Conservation (phyloP, 2,888 invertebrate genomes). For the Catocala fraxini region DNA sequence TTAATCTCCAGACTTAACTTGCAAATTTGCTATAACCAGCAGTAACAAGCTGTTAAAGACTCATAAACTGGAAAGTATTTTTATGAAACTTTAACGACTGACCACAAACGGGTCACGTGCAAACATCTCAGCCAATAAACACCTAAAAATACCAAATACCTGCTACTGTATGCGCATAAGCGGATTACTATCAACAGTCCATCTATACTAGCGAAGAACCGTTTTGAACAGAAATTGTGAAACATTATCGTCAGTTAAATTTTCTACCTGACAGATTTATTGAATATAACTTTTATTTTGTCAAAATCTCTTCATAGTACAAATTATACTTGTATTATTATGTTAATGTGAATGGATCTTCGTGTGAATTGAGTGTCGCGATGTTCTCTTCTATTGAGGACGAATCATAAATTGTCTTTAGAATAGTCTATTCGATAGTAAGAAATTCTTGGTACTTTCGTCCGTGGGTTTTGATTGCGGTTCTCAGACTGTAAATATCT, state of each 20-base stretch:
- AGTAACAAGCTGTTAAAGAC: neutral
- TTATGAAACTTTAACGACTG: slow-evolving; percentile 19
- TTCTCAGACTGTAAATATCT: slow-evolving; percentile 11
- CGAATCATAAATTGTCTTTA: slow-evolving; percentile 50
- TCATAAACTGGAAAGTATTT: slow-evolving; percentile 7
- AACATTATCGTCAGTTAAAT: slow-evolving; percentile 40
- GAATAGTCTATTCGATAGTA: slow-evolving; percentile 29
- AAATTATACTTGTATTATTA: slow-evolving; percentile 54
- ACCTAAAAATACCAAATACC: slow-evolving; percentile 23
- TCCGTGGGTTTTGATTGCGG: slow-evolving; percentile 15
- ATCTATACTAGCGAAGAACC: slow-evolving; percentile 36
- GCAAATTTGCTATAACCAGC: neutral
- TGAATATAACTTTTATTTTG: slow-evolving; percentile 44
- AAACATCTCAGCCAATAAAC: slow-evolving; percentile 27
- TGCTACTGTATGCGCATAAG: slow-evolving; percentile 31
- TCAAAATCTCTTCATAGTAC: slow-evolving; percentile 48
- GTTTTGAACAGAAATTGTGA: slow-evolving; percentile 33
- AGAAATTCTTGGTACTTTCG: slow-evolving; percentile 23
- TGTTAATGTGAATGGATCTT: slow-evolving; percentile 54
- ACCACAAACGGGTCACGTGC: slow-evolving; percentile 34
- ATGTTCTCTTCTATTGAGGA: slow-evolving; percentile 51
- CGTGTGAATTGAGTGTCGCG: slow-evolving; percentile 59
- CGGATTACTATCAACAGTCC: slow-evolving; percentile 42
- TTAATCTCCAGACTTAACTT: neutral
- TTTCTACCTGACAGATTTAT: slow-evolving; percentile 54